Evolutionary conservation across 2,113 vertebrate species (phyloP).

Genomic region (Centropus unirufus): DNA sequence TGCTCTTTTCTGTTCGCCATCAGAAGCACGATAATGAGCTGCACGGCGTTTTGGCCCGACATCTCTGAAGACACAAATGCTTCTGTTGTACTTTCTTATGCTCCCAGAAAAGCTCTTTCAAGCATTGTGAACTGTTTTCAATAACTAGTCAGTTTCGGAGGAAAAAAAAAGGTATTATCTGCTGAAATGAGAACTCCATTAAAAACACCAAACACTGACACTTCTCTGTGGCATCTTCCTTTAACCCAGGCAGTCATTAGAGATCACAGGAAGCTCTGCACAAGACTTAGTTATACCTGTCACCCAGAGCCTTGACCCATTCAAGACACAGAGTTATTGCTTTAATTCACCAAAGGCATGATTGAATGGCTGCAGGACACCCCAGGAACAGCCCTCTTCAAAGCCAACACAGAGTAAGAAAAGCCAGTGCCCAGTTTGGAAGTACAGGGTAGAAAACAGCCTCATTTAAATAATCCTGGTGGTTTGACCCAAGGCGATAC

Average conservation of each 20-base stretch:
- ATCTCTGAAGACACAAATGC: neutral
- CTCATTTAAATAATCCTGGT: neutral
- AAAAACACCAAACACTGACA: neutral
- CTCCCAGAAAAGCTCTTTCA: slow-evolving; percentile 7
- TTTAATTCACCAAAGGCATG: neutral
- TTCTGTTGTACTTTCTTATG: neutral
- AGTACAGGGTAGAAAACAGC: neutral
- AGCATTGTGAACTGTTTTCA: slow-evolving; percentile 21
- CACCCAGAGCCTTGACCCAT: neutral
- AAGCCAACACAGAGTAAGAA: neutral
- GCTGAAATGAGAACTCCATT: neutral
- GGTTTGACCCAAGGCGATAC: neutral
- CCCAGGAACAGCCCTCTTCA: neutral
- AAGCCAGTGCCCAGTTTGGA: accelerated
- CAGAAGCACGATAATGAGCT: neutral
- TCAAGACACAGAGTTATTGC: neutral
- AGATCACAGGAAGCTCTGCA: neutral
- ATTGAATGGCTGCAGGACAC: neutral
- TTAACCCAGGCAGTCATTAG: neutral
- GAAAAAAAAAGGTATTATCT: neutral
- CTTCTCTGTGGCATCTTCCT: slow-evolving; percentile 11
- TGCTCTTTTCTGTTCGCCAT: neutral
- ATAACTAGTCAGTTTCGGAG: neutral
- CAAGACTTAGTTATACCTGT: neutral
- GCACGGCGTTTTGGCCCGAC: neutral